Percentiles rank a stretch among this genome's conserved stretches.
Evolutionary conservation across 2,113 vertebrate genomes (phyloP).

Genomic region (Coracopsis vasa): DNA sequence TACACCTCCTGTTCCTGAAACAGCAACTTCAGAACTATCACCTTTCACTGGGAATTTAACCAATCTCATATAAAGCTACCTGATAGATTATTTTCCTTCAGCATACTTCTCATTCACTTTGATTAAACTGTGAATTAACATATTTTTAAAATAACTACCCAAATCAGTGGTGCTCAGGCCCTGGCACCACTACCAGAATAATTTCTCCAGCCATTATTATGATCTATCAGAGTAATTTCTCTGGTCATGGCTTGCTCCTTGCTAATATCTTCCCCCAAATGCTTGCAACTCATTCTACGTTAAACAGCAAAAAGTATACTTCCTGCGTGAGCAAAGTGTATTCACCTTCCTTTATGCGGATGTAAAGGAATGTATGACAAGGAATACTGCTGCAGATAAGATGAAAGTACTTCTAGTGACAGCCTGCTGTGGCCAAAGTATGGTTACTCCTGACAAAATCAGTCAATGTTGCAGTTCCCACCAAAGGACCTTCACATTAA

Average conservation of each 20-base stretch:
- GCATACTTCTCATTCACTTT: background rate
- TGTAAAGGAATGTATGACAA: background rate
- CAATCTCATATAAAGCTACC: background rate
- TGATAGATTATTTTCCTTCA: background rate
- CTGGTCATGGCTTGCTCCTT: background rate
- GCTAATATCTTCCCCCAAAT: background rate
- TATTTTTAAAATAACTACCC: background rate
- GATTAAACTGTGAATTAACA: background rate
- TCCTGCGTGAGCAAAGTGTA: background rate
- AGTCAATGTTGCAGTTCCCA: background rate
- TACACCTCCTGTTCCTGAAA: background rate
- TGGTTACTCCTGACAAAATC: background rate
- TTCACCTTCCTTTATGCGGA: background rate
- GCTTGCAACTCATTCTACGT: background rate
- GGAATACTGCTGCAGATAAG: background rate
- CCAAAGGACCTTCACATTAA: background rate
- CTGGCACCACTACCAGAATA: background rate
- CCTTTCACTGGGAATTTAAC: background rate
- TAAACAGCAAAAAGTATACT: background rate
- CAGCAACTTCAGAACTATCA: background rate
- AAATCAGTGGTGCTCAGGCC: background rate
- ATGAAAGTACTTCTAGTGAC: background rate
- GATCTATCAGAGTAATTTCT: background rate
- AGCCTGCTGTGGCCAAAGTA: background rate
- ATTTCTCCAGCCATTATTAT: background rate